Percentiles rank a stretch among this genome's conserved stretches.
Evolutionary conservation across 2,113 vertebrate species (phyloP).

Genomic region (Toxotes chatareus): DNA sequence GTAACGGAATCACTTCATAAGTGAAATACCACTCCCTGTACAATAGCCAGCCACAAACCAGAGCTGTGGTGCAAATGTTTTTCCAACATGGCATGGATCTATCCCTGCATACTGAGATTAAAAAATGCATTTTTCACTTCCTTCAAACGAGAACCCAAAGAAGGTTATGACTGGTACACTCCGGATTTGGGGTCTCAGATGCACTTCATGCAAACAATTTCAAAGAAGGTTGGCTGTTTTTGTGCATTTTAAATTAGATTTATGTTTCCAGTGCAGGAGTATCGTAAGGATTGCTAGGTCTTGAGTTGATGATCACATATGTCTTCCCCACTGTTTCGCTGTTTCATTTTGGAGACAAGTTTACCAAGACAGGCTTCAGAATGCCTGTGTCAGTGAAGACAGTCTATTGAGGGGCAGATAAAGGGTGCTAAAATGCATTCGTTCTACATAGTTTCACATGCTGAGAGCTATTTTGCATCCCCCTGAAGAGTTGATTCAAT

Average conservation of each 20-base stretch:
- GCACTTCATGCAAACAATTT: conserved; percentile 48
- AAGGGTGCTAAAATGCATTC: conserved; percentile 73
- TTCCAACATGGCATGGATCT: conserved; percentile 87
- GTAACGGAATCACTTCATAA: conserved; percentile 92
- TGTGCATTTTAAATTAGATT: conserved; percentile 30
- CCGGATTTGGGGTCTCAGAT: conserved; percentile 50
- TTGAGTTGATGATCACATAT: conserved; percentile 49
- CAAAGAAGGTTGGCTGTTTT: conserved; percentile 39
- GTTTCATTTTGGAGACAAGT: conserved; percentile 63
- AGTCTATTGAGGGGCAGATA: conserved; percentile 67
- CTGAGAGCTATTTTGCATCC: conserved; percentile 74
- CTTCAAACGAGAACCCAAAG: conserved; percentile 72
- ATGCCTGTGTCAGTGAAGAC: conserved; percentile 56
- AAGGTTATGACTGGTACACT: conserved; percentile 62
- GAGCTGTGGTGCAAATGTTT: conserved; percentile 90
- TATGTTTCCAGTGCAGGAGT: conserved; percentile 10
- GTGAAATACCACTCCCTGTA: conserved; percentile 91
- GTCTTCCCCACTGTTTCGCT: conserved; percentile 65
- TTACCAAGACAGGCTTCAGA: conserved; percentile 69
- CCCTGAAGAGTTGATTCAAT: conserved; percentile 76
- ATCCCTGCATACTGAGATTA: conserved; percentile 81
- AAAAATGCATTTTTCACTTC: conserved; percentile 80
- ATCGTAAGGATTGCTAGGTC: conserved; percentile 10
- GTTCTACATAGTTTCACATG: conserved; percentile 78
- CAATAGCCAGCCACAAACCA: conserved; percentile 90